phyloP scores from a whole-genome alignment of 2,797 vertebrate genomes.

The Tadarida brasiliensis region DNA sequence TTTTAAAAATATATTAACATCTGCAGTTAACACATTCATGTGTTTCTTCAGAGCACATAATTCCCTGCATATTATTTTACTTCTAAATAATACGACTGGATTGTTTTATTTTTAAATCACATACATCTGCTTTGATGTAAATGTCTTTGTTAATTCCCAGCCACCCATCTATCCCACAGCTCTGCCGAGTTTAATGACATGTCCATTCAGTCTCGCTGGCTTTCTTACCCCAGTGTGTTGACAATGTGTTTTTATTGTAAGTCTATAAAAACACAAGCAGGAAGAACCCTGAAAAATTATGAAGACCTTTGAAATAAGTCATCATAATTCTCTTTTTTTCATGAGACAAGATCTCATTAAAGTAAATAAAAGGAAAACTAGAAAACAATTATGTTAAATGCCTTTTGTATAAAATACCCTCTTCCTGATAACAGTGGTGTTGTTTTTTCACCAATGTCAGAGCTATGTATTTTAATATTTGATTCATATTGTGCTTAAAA shows the following conservation, averaged over 20 bases:
- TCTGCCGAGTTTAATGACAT: not conserved
- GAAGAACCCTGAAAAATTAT: conserved; percentile 23
- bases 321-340: not conserved
- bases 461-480: not conserved
- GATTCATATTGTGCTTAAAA: conserved; percentile 17
- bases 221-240: conserved; percentile 8
- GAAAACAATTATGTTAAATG: not conserved
- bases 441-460: conserved; percentile 2
- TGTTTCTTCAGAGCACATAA: not conserved
- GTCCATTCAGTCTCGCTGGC: not conserved
- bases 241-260: not conserved
- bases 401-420: not conserved
- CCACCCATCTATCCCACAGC: not conserved
- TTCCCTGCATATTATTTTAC: not conserved
- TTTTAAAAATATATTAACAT: not conserved
- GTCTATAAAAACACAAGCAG: conserved; percentile 38
- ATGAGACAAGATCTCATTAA: conserved; percentile 36
- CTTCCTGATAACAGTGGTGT: not conserved
- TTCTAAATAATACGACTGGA: not conserved
- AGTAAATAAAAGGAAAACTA: conserved; percentile 23
- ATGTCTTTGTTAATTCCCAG: not conserved
- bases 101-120: conserved; percentile 12
- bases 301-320: not conserved
- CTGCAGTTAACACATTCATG: not conserved
- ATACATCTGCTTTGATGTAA: conserved; percentile 8